These are phyloP conservation scores for Plectrocnemia conspersa DNA, from an alignment of 1,140 invertebrate species.

Conservation along the genomic window DNA sequence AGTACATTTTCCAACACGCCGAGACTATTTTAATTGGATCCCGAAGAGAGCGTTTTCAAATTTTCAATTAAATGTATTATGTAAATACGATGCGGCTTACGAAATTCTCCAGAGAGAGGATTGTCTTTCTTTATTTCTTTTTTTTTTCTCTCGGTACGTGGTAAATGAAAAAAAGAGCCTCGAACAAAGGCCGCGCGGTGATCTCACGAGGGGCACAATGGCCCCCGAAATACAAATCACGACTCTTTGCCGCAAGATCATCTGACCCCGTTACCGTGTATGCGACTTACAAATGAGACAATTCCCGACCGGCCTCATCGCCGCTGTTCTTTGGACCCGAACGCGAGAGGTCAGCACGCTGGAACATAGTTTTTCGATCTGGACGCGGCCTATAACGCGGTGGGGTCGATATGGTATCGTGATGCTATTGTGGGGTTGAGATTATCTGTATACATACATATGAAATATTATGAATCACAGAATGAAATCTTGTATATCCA, in stretches of 20 bases:
- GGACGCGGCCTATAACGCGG: too few relatives aligned
- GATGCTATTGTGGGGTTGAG: too few relatives aligned
- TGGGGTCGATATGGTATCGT: too few relatives aligned
- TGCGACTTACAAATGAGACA: conserved; percentile 24
- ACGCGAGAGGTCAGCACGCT: too few relatives aligned
- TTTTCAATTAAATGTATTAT: conserved; percentile 18
- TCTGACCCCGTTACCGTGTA: conserved; percentile 20
- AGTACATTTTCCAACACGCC: too few relatives aligned
- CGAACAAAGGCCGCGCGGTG: conserved; percentile 23
- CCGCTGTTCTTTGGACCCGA: background rate
- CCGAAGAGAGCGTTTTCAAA: too few relatives aligned
- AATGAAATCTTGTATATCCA: too few relatives aligned
- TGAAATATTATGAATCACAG: too few relatives aligned
- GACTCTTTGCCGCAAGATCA: conserved; percentile 23
- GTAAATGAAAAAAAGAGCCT: conserved; percentile 13
- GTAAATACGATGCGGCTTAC: conserved; percentile 15
- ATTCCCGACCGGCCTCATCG: conserved; percentile 11
- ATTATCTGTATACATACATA: too few relatives aligned
- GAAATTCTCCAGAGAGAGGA: conserved; percentile 15
- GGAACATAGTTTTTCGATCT: too few relatives aligned
- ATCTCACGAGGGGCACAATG: conserved; percentile 25
- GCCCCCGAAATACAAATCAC: conserved; percentile 29
- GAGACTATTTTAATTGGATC: too few relatives aligned
- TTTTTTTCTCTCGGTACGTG: conserved; percentile 2
- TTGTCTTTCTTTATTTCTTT: conserved; percentile 11